Evolutionary conservation across 2,113 vertebrate genomes (phyloP), one percentile per base, ranked within the genome.

Genomic region (Pyrgilauda ruficollis): DNA sequence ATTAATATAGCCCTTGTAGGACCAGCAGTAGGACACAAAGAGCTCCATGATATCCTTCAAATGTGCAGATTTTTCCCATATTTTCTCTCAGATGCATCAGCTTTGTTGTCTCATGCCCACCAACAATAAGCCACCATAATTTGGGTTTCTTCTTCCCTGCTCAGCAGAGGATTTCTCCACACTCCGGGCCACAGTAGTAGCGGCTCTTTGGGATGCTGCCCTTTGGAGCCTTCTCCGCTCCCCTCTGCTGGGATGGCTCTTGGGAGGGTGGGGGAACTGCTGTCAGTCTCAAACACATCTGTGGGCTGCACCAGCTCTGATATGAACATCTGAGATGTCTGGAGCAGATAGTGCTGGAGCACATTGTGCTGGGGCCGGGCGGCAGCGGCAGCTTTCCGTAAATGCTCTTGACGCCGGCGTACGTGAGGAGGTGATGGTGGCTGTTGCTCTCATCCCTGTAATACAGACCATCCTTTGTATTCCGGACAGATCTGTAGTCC

Each of bases 341-440:
- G 93, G 89, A 67, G 94, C 83, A 97, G 96, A 93, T 95, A 96
- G 66, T 15, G 89, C 75, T 2, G 44, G 83, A 93, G 83, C 90
- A 52, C 86, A 6, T 10, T 26, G 89, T 75, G 83, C 43, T 13
- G 0, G 35, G 90, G 79, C 92, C 39, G 1, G 53, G 55, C 22
- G 0, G 67, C 82, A 13, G 13, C 14, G 0, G 39, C 27, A 50
- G 76, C 69, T 63, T 46, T 26, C 82, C 0, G 0, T 26, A 22
- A 59, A 41, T 9, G 2, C 66, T 96, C 84, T 68, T 2, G 33
- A 23, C 7, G 11, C 84, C 2, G 4, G 77, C 0, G 2, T 50
- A 84, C 19, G 28, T 92, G 82, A 80, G 78, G 62, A 72, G 58
- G 67, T 12, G 39, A 49, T 14, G 37, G 44, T 66, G 91, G 64